These are phyloP conservation scores for Semicossyphus pulcher DNA, from an alignment of 2,113 vertebrate genomes.

Conservation along the genomic window DNA sequence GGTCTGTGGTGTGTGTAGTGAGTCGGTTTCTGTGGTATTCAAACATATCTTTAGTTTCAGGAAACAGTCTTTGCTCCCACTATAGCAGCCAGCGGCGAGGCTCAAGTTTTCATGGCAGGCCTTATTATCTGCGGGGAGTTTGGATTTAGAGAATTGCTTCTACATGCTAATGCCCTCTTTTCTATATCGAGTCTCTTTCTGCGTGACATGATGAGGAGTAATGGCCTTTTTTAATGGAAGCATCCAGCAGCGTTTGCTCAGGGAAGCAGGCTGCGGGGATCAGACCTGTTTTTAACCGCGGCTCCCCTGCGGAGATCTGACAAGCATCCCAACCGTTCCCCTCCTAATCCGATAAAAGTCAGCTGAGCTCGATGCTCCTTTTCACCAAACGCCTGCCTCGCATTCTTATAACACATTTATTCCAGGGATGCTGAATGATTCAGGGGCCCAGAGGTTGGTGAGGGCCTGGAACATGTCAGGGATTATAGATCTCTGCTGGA, in stretches of 20 bases:
- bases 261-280: constrained; percentile 27
- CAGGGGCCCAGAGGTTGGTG: background rate
- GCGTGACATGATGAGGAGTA: constrained; percentile 44
- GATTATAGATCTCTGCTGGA: background rate
- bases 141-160: constrained; percentile 3
- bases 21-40: background rate
- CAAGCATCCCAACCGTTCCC: constrained; percentile 3
- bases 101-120: background rate
- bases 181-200: constrained; percentile 33
- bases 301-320: constrained; percentile 29
- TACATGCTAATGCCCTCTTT: constrained; percentile 32
- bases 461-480: background rate
- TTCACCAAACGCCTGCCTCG: background rate
- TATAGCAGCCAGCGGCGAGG: background rate
- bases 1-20: background rate
- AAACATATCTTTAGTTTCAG: too few species aligned
- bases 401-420: constrained; percentile 5
- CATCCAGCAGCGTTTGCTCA: constrained; percentile 27
- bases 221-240: constrained; percentile 41
- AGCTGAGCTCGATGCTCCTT: constrained; percentile 6
- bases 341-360: constrained; percentile 27
- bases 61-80: background rate
- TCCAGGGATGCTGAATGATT: background rate
- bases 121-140: constrained; percentile 11
- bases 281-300: constrained; percentile 36